These are phyloP conservation scores for Narcine bancroftii DNA, from an alignment of 2,113 vertebrate species.

Conservation along the genomic window DNA sequence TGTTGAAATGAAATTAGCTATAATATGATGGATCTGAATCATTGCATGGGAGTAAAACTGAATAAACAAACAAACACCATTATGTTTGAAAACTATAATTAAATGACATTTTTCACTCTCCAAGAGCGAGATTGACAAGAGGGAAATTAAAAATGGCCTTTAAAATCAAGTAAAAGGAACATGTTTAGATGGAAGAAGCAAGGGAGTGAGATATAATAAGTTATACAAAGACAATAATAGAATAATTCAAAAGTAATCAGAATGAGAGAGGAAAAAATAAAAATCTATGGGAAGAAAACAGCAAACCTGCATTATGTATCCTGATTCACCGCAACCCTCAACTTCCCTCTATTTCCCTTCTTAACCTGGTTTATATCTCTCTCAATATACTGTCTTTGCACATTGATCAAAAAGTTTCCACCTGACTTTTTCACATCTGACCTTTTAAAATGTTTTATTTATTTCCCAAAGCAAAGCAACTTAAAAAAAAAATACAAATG, in stretches of 20 bases:
- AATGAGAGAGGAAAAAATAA: neutral
- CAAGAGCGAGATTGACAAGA: neutral
- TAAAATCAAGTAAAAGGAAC: neutral
- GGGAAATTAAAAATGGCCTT: neutral
- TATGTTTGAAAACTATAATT: constrained; percentile 18
- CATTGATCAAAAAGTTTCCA: too few species aligned
- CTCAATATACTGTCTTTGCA: too few species aligned
- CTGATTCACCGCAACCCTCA: neutral
- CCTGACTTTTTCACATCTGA: neutral
- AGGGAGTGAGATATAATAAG: neutral
- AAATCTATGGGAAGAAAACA: neutral
- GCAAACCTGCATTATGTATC: neutral
- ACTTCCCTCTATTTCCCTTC: neutral
- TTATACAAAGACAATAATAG: neutral
- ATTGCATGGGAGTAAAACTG: constrained; percentile 13
- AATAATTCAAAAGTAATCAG: neutral
- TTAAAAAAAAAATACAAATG: neutral
- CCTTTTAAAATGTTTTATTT: neutral
- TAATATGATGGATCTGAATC: constrained; percentile 20
- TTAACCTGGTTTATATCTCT: neutral
- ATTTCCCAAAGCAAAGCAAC: neutral
- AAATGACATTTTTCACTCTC: constrained; percentile 30
- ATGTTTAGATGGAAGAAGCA: neutral
- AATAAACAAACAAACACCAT: constrained; percentile 27
- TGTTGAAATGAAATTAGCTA: constrained; percentile 29